Percentiles rank a stretch among this genome's conserved stretches.
phyloP scores from a whole-genome alignment of 2,113 vertebrate genomes.

The Melanerpes aurifrons region DNA sequence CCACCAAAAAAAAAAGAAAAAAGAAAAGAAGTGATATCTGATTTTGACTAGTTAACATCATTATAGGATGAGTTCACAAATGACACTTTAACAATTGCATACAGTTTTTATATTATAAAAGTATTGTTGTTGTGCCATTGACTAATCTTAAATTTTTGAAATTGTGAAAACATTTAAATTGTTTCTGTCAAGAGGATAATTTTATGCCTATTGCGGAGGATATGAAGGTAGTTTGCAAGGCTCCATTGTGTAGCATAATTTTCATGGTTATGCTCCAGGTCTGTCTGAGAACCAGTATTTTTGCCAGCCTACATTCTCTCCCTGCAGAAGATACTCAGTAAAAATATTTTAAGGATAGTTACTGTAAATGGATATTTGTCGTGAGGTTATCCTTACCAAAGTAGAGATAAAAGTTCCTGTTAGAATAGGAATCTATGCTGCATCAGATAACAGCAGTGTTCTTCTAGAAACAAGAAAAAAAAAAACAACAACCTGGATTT shows the following conservation, averaged over 20 bases:
- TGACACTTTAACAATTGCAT: not conserved
- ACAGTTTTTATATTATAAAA: not conserved
- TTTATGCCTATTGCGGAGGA: not conserved
- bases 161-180: not conserved
- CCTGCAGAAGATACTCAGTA: not conserved
- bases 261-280: not conserved
- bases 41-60: not conserved
- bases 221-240: not conserved
- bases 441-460: not conserved
- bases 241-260: not conserved
- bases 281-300: not conserved
- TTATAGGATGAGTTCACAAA: not conserved
- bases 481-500: not conserved
- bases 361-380: not conserved
- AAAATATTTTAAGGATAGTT: not conserved
- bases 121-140: not conserved
- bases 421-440: not conserved
- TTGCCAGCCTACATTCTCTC: not conserved
- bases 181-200: not conserved
- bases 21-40: not conserved
- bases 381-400: not conserved
- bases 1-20: not conserved
- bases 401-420: not conserved
- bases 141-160: not conserved
- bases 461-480: not conserved